A percentile compares a stretch with the other conserved stretches of the same genome.
Evolutionary conservation across 2,113 vertebrate species (phyloP).

Genomic region (Tapirus terrestris): DNA sequence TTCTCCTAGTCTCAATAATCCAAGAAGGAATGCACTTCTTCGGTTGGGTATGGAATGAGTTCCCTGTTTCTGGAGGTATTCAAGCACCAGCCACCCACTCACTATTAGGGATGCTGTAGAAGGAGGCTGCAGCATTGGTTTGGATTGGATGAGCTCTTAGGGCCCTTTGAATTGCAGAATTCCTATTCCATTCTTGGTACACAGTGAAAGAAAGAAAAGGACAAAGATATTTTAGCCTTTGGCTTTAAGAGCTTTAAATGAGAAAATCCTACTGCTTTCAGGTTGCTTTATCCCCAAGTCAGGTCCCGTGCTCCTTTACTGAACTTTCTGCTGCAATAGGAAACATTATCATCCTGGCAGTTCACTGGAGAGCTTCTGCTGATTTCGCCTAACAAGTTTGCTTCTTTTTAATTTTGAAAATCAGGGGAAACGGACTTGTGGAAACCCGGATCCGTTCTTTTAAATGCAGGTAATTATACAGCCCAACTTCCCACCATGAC

Average conservation of each 20-base stretch:
- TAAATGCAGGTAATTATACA: slow-evolving; percentile 90
- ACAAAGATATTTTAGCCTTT: neutral
- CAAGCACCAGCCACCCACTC: neutral
- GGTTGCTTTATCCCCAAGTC: neutral
- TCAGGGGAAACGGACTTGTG: slow-evolving; percentile 87
- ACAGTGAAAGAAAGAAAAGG: neutral
- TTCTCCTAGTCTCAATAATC: neutral
- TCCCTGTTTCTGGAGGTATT: neutral
- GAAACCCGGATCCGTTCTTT: slow-evolving; percentile 89
- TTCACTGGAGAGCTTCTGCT: neutral
- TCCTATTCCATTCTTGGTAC: neutral
- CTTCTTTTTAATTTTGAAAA: slow-evolving; percentile 84
- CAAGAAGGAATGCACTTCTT: neutral
- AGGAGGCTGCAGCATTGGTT: neutral
- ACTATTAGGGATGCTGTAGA: neutral
- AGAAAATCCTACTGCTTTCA: neutral
- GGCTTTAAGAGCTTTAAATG: neutral
- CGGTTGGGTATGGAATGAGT: neutral
- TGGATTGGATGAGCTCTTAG: neutral
- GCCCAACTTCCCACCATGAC: neutral
- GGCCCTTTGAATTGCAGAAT: neutral
- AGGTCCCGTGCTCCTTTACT: neutral
- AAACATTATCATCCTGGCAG: neutral
- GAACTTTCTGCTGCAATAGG: neutral
- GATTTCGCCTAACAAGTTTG: slow-evolving; percentile 59